Conservation (phyloP, 2,113 vertebrate genomes). For the Xerus inauris region DNA sequence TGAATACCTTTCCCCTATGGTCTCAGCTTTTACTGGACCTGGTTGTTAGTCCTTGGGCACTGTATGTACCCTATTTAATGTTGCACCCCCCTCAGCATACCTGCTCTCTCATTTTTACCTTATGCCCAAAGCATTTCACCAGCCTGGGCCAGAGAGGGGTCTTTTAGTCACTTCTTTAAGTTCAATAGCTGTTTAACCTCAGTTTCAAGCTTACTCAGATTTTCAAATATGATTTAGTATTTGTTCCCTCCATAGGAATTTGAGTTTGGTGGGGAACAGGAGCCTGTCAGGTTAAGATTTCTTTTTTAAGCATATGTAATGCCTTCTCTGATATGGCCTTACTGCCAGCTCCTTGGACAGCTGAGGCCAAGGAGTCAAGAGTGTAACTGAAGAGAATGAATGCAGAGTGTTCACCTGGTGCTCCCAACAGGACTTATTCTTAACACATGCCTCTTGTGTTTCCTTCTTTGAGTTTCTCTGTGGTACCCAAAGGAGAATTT, state of each 20-base stretch:
- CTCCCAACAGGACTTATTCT: background rate
- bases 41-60: background rate
- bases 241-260: background rate
- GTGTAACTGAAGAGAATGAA: too few species aligned
- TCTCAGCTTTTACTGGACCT: background rate
- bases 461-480: background rate
- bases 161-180: background rate
- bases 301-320: background rate
- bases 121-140: background rate
- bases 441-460: background rate
- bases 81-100: background rate
- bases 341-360: background rate
- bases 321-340: background rate
- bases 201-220: constrained; percentile 7
- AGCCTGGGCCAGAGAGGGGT: background rate
- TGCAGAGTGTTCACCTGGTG: background rate
- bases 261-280: background rate
- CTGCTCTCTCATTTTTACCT: background rate
- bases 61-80: background rate
- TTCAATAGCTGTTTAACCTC: constrained; percentile 49
- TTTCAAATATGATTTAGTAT: constrained; percentile 36
- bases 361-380: background rate
- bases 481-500: constrained; percentile 36
- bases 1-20: background rate
- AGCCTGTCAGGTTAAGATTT: background rate